These are phyloP conservation scores for Dichetophora obliterata DNA, from an alignment of 2,888 invertebrate genomes.

Conservation along the genomic window DNA sequence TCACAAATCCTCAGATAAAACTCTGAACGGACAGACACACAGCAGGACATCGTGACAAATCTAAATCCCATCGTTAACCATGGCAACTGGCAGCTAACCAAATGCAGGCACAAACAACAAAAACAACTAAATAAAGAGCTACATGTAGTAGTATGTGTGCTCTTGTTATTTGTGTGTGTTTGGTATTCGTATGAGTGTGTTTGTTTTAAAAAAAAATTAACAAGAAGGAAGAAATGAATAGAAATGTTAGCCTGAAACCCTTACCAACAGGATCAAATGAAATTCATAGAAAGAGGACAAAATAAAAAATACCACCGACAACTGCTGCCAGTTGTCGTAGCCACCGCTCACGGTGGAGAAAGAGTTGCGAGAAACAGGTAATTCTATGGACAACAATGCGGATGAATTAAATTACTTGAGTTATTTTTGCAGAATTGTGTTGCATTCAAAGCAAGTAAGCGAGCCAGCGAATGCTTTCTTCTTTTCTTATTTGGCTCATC, in stretches of 20 bases:
- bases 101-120: constrained; percentile 12
- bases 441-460: not conserved
- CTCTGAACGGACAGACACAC: not conserved
- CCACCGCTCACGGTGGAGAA: not conserved
- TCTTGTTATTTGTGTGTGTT: no score
- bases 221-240: not conserved
- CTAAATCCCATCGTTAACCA: constrained; percentile 25
- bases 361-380: not conserved
- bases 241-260: not conserved
- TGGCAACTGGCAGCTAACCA: constrained; percentile 20
- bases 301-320: not conserved
- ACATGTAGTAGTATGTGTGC: not conserved
- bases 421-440: constrained; percentile 10
- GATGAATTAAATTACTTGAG: constrained; percentile 22
- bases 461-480: no score
- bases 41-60: constrained; percentile 9
- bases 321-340: not conserved
- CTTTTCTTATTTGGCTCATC: no score
- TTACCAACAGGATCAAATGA: constrained; percentile 27
- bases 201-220: not conserved
- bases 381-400: constrained; percentile 10
- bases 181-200: not conserved
- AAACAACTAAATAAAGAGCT: constrained; percentile 6
- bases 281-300: constrained; percentile 14
- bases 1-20: not conserved